Percentiles rank a stretch among this genome's conserved stretches.
These are phyloP conservation scores for Drosophila kikkawai DNA, from an alignment of 1,140 invertebrate species.

Conservation along the genomic window DNA sequence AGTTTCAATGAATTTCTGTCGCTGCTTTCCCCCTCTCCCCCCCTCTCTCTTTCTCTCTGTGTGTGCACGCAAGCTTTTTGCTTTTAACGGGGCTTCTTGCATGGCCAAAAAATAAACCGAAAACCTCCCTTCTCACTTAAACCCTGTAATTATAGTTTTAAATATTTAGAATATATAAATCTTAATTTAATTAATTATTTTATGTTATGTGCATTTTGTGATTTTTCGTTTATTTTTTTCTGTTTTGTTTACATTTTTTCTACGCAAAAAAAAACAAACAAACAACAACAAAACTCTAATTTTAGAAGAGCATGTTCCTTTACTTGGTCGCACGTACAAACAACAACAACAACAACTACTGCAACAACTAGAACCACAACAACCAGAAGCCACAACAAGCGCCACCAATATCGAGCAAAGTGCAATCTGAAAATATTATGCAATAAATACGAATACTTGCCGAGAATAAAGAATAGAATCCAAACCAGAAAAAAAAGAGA, in stretches of 20 bases:
- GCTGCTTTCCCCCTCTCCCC: not conserved
- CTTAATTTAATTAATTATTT: constrained; percentile 17
- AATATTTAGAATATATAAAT: constrained; percentile 6
- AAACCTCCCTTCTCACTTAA: constrained; percentile 3
- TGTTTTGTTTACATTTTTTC: constrained; percentile 35
- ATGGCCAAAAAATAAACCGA: constrained; percentile 36
- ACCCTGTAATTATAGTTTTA: constrained; percentile 21
- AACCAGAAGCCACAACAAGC: constrained; percentile 36
- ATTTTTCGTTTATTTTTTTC: constrained; percentile 44
- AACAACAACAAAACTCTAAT: constrained; percentile 69
- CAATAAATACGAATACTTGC: constrained; percentile 8
- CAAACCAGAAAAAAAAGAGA: not conserved
- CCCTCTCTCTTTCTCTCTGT: not conserved
- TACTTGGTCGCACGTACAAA: constrained; percentile 86
- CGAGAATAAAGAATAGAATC: not conserved
- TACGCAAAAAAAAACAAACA: constrained; percentile 22
- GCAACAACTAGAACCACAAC: constrained; percentile 48
- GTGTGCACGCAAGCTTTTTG: constrained; percentile 31
- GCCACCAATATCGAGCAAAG: constrained; percentile 48
- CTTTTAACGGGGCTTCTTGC: constrained; percentile 36
- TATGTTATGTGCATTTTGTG: constrained; percentile 51
- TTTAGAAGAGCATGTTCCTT: constrained; percentile 88
- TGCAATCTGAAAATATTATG: constrained; percentile 40
- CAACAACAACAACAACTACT: constrained; percentile 63
- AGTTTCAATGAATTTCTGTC: constrained; percentile 29